Evolutionary conservation across 2,113 vertebrate species (phyloP), one percentile per base, ranked within the genome.

Genomic region (Chelonoidis abingdonii): DNA sequence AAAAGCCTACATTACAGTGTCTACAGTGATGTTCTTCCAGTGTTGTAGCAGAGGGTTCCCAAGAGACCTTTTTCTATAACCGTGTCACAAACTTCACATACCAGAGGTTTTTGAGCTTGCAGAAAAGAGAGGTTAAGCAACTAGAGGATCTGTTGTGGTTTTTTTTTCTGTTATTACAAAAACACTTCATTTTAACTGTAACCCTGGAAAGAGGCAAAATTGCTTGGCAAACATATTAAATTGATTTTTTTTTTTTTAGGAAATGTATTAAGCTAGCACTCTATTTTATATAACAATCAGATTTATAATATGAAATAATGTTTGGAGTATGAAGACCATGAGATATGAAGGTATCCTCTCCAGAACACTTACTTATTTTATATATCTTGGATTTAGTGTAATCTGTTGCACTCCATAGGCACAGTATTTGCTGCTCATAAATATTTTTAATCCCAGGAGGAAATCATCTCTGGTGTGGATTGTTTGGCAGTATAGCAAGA

Each of bases 41-140:
- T 22, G 83, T 72, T 86, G 62, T 89, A 72, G 89, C 89, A 31
- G 44, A 16, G 57, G 84, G 89, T 86, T 80, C 88, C 85, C 25
- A 10, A 17, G 79, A 91, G 44, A 44, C 7, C 12, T 78, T 95
- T 88, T 54, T 91, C 38, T 87, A 0, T 87, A 53, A 83, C 80
- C 17, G 7, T 89, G 24, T 83, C 44, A n/a, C 83, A 88, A 88
- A 69, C 83, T 44, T 35, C 12, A 0, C 8, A 5, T 53, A 57
- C 56, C 4, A 53, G 56, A 47, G 86, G 27, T 13, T 1, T 47
- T 53, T 53, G 13, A 41, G 19, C 49, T 56, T 90, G 86, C 4
- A 0, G 62, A 87, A 80, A 41, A 9, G 2, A 17, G 27, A 86
- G 4, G 59, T 1, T 1, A 59, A 87, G 88, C 88, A 94, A 54